phyloP scores from a whole-genome alignment of 2,113 vertebrate species.

The Colistium nudipinnis region DNA sequence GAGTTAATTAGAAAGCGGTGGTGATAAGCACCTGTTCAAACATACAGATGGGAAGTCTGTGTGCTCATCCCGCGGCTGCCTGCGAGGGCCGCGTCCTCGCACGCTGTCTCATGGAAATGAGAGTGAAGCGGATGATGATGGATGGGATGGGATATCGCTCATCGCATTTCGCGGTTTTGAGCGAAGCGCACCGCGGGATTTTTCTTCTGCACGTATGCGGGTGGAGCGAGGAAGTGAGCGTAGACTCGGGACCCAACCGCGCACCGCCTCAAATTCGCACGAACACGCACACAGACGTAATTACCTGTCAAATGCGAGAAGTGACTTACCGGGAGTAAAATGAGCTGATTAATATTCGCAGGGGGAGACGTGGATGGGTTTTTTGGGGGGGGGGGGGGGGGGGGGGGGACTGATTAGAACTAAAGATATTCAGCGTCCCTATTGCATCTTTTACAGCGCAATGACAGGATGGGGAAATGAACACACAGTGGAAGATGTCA shows the following conservation, averaged over 20 bases:
- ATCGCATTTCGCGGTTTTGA: slow-evolving; percentile 1
- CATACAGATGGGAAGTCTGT: slow-evolving; percentile 55
- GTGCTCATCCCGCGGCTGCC: slow-evolving; percentile 31
- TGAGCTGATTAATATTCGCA: slow-evolving; percentile 74
- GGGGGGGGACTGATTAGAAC: slow-evolving; percentile 51
- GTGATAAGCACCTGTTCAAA: slow-evolving; percentile 72
- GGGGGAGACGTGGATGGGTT: no score
- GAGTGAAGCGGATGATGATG: slow-evolving; percentile 41
- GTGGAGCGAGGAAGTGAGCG: background rate
- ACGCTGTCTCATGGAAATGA: slow-evolving; percentile 37
- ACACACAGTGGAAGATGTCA: slow-evolving; percentile 28
- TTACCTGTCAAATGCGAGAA: slow-evolving; percentile 75
- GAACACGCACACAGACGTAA: slow-evolving; percentile 43
- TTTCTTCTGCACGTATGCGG: background rate
- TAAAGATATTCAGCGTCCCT: slow-evolving; percentile 62
- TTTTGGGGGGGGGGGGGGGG: background rate
- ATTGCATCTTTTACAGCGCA: slow-evolving; percentile 41
- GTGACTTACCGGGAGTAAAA: slow-evolving; percentile 71
- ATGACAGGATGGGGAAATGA: slow-evolving; percentile 52
- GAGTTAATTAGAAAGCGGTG: slow-evolving; percentile 72
- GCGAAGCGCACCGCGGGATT: slow-evolving; percentile 13
- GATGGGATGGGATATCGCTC: slow-evolving; percentile 32
- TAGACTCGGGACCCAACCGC: background rate
- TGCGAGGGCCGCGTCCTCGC: slow-evolving; percentile 23
- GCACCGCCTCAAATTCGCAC: background rate